Percentiles rank a stretch among this genome's conserved stretches.
phyloP scores from a whole-genome alignment of 2,113 vertebrate species.

The Prinia subflava region DNA sequence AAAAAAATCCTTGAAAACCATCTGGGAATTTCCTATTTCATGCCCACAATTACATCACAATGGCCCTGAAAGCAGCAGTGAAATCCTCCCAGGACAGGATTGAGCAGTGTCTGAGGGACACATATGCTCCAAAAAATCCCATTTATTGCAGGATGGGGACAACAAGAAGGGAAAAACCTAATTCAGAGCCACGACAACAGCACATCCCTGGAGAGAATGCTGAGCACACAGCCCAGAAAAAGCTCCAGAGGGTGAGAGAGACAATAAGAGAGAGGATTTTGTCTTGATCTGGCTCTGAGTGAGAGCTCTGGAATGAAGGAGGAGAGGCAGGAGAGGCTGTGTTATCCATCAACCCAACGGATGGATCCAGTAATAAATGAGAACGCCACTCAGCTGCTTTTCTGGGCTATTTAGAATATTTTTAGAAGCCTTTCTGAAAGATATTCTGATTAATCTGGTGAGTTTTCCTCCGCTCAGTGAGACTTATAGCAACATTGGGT shows the following conservation, averaged over 20 bases:
- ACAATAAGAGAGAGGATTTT: neutral
- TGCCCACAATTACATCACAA: neutral
- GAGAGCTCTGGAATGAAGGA: neutral
- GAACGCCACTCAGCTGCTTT: conserved; percentile 33
- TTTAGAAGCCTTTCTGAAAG: conserved; percentile 19
- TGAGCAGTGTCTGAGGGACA: neutral
- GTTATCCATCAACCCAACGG: conserved; percentile 36
- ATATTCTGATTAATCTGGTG: conserved; percentile 48
- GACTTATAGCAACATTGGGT: conserved; percentile 9
- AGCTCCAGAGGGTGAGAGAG: neutral
- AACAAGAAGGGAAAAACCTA: neutral
- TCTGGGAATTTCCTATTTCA: neutral
- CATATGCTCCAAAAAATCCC: neutral
- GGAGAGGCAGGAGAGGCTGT: neutral
- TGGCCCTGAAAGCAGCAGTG: neutral
- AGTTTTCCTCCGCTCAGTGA: conserved; percentile 22
- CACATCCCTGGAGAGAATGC: neutral
- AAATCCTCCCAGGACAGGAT: neutral
- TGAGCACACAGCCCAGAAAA: conserved; percentile 6
- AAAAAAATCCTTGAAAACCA: neutral
- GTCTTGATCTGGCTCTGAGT: conserved; percentile 11
- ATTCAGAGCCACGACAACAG: neutral
- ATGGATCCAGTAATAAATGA: conserved; percentile 34
- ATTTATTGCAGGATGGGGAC: neutral
- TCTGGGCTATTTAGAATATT: conserved; percentile 51